Evolutionary conservation across 2,113 vertebrate species (phyloP), one percentile per base, ranked within the genome.

Genomic region (Microcebus jonahi): DNA sequence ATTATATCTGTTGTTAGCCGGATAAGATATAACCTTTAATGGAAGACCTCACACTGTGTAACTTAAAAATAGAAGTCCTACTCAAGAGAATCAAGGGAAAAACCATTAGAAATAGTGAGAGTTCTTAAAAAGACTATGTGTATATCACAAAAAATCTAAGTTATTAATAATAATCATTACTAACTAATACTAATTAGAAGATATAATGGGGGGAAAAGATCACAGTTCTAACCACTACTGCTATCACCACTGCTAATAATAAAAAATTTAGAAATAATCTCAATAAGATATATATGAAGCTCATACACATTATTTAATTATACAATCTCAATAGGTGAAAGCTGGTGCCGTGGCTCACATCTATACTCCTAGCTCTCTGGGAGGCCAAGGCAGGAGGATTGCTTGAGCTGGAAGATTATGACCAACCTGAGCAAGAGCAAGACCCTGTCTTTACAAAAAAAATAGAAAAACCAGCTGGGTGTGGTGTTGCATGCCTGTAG

Each of bases 11-110:
- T 68, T 75, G 42, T 92, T 94, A 92, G 18, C 39, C n/a, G 81
- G 76, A 59, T 84, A 61, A 92, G 11, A 70, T 86, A 29, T 65
- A 42, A 79, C n/a, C 81, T 96, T 90, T 59, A 96, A 14, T 57
- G 36, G 76, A 82, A 86, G 84, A 73, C 34, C 68, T 94, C 70
- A 91, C 10, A n/a, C 12, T 17, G 59, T 82, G 14, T 95, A 65
- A 88, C 42, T 94, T 95, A 83, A 83, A 91, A 91, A 73, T 48
- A 90, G 63, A 82, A 92, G 7, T 53, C 21, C 80, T 90, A 86
- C 9, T 86, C 45, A 91, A 57, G 77, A 86, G 31, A 90, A 42
- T 70, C 39, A 68, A 80, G 42, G 50, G 57, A 18, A 92, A 86
- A 92, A 36, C 15, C 17, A 39, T 63, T 88, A 70, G 61, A 50